Conservation (phyloP, 2,797 vertebrate genomes). For the Sphaeramia orbicularis region DNA sequence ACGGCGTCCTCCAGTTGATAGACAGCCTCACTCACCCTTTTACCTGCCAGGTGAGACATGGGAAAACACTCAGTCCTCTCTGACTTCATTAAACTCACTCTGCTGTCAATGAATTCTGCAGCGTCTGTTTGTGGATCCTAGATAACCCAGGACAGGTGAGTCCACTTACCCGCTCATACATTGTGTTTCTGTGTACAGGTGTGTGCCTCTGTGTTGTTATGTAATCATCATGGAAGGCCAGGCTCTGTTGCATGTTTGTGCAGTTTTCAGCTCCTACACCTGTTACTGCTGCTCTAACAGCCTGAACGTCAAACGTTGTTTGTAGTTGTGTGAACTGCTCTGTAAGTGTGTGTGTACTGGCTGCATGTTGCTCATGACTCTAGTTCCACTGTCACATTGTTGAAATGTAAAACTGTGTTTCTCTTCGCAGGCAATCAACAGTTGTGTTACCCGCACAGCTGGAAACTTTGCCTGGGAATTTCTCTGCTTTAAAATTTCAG, state of each 20-base stretch:
- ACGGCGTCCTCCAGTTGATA: slow-evolving; percentile 63
- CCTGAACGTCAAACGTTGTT: too few species aligned
- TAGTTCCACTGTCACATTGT: not conserved
- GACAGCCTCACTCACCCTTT: slow-evolving; percentile 60
- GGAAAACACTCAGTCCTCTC: slow-evolving; percentile 30
- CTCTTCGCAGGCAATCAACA: slow-evolving; percentile 35
- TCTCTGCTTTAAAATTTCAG: slow-evolving; percentile 82
- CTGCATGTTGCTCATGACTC: too few species aligned
- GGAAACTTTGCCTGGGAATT: slow-evolving; percentile 88
- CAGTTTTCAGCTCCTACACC: too few species aligned
- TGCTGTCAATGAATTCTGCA: not conserved
- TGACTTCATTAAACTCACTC: not conserved
- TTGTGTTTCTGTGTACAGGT: too few species aligned
- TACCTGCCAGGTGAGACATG: slow-evolving; percentile 74
- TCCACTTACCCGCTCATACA: not conserved
- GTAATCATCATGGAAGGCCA: too few species aligned
- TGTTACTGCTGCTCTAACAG: too few species aligned
- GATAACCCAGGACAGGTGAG: slow-evolving; percentile 59
- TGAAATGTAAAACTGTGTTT: slow-evolving; percentile 10
- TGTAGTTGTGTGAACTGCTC: too few species aligned
- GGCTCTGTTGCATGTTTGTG: too few species aligned
- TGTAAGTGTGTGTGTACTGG: too few species aligned
- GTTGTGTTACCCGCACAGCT: slow-evolving; percentile 79
- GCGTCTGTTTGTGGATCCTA: not conserved
- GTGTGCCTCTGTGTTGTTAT: not conserved